Evolutionary conservation across 2,888 invertebrate genomes (phyloP).

Genomic region (Caenorhabditis sp.): DNA sequence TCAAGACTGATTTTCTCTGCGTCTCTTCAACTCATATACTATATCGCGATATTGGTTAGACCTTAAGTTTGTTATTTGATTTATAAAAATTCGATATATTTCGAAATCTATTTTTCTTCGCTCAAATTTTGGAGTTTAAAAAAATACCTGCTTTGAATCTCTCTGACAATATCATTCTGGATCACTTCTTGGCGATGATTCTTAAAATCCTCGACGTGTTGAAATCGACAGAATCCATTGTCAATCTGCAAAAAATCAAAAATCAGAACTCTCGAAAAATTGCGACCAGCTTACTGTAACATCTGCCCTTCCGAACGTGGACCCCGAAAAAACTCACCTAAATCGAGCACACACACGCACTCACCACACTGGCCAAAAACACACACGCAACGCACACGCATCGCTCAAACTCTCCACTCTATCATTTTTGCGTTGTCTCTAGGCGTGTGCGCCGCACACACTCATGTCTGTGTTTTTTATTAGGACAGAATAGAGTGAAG

Average conservation of each 20-base stretch:
- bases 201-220: constrained; percentile 27
- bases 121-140: no score
- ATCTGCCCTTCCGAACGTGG: not conserved
- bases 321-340: constrained; percentile 8
- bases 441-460: not conserved
- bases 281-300: no score
- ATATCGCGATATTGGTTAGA: no score
- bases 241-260: constrained; percentile 40
- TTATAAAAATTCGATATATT: no score
- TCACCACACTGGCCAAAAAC: constrained; percentile 5
- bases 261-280: no score
- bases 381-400: constrained; percentile 28
- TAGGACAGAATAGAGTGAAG: not conserved
- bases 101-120: no score
- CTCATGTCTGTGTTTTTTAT: not conserved
- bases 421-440: constrained; percentile 4
- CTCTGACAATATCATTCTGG: not conserved
- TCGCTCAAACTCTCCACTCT: constrained; percentile 32
- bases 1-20: no score
- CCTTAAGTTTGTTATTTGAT: no score
- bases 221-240: constrained; percentile 39
- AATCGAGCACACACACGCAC: constrained; percentile 16
- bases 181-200: not conserved
- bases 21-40: no score
- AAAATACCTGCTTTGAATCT: not conserved